Percentiles rank a stretch among this genome's conserved stretches.
Evolutionary conservation across 2,888 invertebrate species (phyloP).

Genomic region (Caenorhabditis sp.): DNA sequence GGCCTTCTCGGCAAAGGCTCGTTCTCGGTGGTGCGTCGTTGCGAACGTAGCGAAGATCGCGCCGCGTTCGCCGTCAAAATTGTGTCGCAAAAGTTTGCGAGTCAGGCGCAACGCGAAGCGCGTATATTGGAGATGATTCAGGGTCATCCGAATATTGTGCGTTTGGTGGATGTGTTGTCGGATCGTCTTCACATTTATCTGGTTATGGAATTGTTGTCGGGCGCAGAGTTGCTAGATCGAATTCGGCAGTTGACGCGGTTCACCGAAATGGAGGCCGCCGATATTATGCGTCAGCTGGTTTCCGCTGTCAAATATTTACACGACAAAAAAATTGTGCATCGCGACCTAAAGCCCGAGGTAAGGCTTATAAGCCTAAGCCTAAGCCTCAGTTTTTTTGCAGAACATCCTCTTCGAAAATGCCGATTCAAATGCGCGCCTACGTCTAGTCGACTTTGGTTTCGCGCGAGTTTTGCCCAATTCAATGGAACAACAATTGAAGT

Average conservation of each 20-base stretch:
- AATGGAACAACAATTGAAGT: slow-evolving; percentile 60
- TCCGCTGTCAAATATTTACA: slow-evolving; percentile 87
- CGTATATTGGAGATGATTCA: slow-evolving; percentile 80
- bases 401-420: slow-evolving; percentile 79
- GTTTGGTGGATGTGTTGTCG: slow-evolving; percentile 83
- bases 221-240: slow-evolving; percentile 45
- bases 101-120: slow-evolving; percentile 79
- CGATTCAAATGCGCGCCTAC: slow-evolving; percentile 78
- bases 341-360: slow-evolving; percentile 93
- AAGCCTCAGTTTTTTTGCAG: slow-evolving; percentile 71
- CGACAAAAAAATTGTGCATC: slow-evolving; percentile 83
- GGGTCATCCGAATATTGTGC: slow-evolving; percentile 84
- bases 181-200: slow-evolving; percentile 82
- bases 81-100: slow-evolving; percentile 76
- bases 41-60: slow-evolving; percentile 80
- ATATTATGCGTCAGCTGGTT: slow-evolving; percentile 82
- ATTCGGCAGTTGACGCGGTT: slow-evolving; percentile 79
- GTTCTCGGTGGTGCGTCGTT: slow-evolving; percentile 84
- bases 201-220: slow-evolving; percentile 81
- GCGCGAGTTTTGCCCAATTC: slow-evolving; percentile 78
- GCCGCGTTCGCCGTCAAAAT: slow-evolving; percentile 89
- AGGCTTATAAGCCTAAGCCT: background rate
- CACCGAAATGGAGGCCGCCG: slow-evolving; percentile 82
- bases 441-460: slow-evolving; percentile 95
- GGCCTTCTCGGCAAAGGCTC: slow-evolving; percentile 86